Percentiles rank a stretch among this genome's conserved stretches.
Evolutionary conservation across 2,797 vertebrate species (phyloP).

Genomic region (Rhynchotus rufescens): DNA sequence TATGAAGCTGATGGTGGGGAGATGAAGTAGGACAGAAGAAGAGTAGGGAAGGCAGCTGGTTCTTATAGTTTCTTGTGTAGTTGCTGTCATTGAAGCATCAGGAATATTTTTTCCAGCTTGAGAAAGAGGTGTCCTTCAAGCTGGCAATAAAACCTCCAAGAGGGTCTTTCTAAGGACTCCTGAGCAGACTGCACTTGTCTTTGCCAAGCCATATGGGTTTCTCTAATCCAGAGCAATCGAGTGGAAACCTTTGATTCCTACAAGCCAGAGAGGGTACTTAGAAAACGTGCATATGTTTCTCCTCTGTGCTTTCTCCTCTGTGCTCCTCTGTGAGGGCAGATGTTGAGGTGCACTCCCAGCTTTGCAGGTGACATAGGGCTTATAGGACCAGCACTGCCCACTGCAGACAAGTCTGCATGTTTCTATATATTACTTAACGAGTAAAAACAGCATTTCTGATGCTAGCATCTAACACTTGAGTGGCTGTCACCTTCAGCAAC

Average conservation of each 20-base stretch:
- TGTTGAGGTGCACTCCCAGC: not conserved
- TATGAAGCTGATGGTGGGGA: not conserved
- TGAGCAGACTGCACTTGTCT: not conserved
- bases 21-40: not conserved
- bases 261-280: not conserved
- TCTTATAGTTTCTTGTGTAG: not conserved
- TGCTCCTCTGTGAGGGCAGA: not conserved
- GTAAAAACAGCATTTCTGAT: not conserved
- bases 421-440: not conserved
- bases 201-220: fast-evolving
- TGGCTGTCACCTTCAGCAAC: not conserved
- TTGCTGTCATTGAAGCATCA: not conserved
- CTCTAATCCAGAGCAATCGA: not conserved
- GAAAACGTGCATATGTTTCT: not conserved
- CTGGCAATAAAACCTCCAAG: not conserved
- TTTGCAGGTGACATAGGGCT: not conserved
- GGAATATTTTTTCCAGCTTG: not conserved
- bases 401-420: not conserved
- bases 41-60: not conserved
- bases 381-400: not conserved
- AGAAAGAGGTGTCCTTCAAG: not conserved
- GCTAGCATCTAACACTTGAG: not conserved
- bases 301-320: not conserved
- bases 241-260: not conserved
- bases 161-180: not conserved